Evolutionary conservation across 2,797 vertebrate genomes (phyloP).

Genomic region (Acanthornis magna): DNA sequence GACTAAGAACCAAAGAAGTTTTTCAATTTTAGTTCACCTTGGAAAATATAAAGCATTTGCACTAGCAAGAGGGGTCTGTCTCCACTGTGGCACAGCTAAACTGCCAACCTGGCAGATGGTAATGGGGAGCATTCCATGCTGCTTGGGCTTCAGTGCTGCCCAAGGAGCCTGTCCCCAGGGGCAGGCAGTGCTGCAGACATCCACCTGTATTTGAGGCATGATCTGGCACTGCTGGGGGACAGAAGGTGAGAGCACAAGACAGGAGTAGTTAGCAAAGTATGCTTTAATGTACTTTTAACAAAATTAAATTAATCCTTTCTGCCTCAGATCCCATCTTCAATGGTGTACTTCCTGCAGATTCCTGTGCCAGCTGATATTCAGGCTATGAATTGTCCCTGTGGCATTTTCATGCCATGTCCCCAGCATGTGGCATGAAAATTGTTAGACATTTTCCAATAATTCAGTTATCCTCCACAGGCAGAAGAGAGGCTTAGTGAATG

Average conservation of each 20-base stretch:
- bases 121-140: background rate
- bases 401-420: background rate
- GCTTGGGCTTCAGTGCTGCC: background rate
- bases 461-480: background rate
- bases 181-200: rapidly evolving
- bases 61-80: background rate
- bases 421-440: background rate
- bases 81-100: background rate
- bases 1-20: background rate
- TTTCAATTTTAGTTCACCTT: background rate
- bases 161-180: background rate
- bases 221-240: background rate
- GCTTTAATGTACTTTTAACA: background rate
- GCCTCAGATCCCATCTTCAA: background rate
- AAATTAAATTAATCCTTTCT: background rate
- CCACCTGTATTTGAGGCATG: background rate
- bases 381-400: background rate
- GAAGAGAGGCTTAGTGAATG: background rate
- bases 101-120: background rate
- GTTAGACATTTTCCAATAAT: background rate
- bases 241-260: background rate
- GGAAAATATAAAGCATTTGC: background rate
- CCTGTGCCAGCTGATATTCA: background rate
- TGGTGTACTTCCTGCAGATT: background rate
- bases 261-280: background rate